Evolutionary conservation across 2,888 invertebrate genomes (phyloP), one percentile per base, ranked within the genome.

Genomic region (Zhuqinia jingwanae): DNA sequence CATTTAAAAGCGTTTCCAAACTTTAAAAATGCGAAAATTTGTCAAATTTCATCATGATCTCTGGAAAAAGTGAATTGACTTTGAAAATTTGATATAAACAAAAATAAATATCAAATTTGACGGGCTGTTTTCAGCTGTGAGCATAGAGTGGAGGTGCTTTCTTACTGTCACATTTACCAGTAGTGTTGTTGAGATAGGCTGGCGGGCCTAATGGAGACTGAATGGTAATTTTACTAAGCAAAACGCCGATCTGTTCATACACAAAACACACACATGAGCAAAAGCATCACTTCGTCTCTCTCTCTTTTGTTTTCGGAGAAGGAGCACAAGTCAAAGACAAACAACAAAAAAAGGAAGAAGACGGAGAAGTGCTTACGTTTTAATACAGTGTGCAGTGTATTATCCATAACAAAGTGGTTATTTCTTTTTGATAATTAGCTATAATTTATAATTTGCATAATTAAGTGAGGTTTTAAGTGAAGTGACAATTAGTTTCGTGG

Each of bases 131-230:
- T 10, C 50, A 15, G n/a, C n/a, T 13, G 50, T 10, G 15, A 50
- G 5, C 58, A 58, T 58, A 58, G 58, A 58, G 58, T 58, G 2
- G 2, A 15, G 15, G 42, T 42, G 11, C 6, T 5, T 36, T 8
- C 8, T 8, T 36, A 36, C 36, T 50, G 50, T 13, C 50, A n/a
- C 25, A 1, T 17, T 11, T 15, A 1, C 1, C n/a, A n/a, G n/a
- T n/a, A n/a, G n/a, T n/a, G n/a, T n/a, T n/a, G 5, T 25, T 25
- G 58, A 25, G 2, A 11, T 15, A 36, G 20, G n/a, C 13, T 20
- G 65, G 65, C 65, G 65, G 65, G 65, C 65, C 30, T 17, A 65
- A 36, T 65, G 30, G 65, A 65, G 65, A 27, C 30, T 42, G n/a
- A 3, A 15, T 36, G n/a, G 27, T 22, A 20, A n/a, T 42, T 65